These are phyloP conservation scores for Phyllostomus discolor DNA, from an alignment of 2,113 vertebrate genomes.

Conservation along the genomic window DNA sequence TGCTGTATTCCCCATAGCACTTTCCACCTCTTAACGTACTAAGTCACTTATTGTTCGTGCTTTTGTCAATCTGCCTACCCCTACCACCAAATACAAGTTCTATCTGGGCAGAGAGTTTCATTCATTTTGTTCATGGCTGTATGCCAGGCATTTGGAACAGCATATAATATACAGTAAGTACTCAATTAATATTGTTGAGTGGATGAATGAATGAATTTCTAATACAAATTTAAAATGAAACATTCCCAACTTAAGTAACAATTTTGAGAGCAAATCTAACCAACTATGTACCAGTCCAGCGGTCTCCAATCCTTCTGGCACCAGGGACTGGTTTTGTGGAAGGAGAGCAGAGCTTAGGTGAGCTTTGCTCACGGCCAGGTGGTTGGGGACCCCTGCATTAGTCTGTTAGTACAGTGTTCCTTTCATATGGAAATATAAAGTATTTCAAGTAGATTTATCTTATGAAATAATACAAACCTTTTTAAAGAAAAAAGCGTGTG, in stretches of 20 bases:
- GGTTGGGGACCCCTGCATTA: background rate
- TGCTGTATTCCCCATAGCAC: background rate
- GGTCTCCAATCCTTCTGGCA: too few relatives aligned
- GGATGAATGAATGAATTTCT: background rate
- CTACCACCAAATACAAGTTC: background rate
- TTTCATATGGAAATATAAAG: background rate
- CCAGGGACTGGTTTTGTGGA: too few relatives aligned
- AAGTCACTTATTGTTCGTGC: background rate
- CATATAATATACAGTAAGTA: background rate
- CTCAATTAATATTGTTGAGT: background rate
- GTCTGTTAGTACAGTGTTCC: background rate
- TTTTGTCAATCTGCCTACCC: background rate
- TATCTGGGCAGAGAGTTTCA: background rate
- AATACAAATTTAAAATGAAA: background rate
- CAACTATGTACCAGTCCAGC: background rate
- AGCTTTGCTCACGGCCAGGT: too few relatives aligned
- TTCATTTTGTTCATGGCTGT: background rate
- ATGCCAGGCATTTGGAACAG: background rate
- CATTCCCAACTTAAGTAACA: background rate
- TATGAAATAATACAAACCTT: background rate
- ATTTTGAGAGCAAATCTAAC: background rate
- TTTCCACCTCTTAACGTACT: background rate
- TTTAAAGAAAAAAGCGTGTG: background rate
- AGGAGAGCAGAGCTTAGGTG: too few relatives aligned
- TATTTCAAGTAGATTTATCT: slow-evolving; percentile 1